A percentile compares a stretch with the other conserved stretches of the same genome.
Evolutionary conservation across 2,113 vertebrate species (phyloP).

Genomic region (Tympanuchus pallidicinctus): DNA sequence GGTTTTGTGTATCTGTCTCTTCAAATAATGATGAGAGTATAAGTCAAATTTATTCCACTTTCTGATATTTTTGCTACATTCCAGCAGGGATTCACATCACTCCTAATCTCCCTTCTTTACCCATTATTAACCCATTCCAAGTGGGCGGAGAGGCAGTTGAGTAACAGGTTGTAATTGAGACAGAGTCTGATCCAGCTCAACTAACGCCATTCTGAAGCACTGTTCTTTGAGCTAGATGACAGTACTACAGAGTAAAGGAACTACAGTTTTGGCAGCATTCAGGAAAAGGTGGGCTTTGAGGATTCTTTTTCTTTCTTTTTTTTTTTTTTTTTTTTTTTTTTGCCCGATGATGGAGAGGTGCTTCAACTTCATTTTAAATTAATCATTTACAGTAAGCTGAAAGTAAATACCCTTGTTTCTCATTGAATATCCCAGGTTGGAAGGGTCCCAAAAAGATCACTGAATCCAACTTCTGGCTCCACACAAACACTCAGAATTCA

Average conservation of each 20-base stretch:
- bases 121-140: neutral
- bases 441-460: neutral
- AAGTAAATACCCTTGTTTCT: neutral
- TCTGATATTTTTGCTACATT: constrained; percentile 27
- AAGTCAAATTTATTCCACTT: constrained; percentile 43
- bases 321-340: neutral
- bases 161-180: neutral
- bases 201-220: neutral
- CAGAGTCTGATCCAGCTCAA: neutral
- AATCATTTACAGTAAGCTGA: neutral
- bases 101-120: neutral
- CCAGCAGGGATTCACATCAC: neutral
- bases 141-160: neutral
- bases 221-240: neutral
- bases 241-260: neutral
- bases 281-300: neutral
- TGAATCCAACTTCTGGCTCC: neutral
- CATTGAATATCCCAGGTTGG: neutral
- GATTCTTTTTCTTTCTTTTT: neutral
- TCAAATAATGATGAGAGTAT: constrained; percentile 36
- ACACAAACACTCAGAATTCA: neutral
- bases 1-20: constrained; percentile 59
- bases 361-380: neutral
- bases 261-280: neutral
- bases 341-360: neutral